Base-by-base conservation (phyloP, 2,888 invertebrate genomes). In the Zaprionus lineosus region DNA sequence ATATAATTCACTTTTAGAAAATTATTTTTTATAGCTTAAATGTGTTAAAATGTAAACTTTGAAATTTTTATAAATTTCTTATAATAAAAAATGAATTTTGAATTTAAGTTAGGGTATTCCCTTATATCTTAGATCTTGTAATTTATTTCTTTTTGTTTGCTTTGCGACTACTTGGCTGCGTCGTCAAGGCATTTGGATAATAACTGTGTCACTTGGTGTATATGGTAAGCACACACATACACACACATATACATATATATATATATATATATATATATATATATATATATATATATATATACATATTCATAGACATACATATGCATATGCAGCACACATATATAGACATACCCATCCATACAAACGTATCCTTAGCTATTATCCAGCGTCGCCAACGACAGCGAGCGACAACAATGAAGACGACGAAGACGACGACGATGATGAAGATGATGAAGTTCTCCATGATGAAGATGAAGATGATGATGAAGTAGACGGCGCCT, bases 161-260 rank as follows among this genome's bases (percentile, higher is more conserved):
- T 34, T 53, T 50, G 61, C 31, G 33, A 55, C 48, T 33, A 62
- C 52, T 78, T 74, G 66, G 62, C 57, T 53, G 58, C 47, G 55
- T 60, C 66, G 84, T 73, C 63, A 66, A 76, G 61, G 66, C 76
- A 72, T 83, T 77, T 83, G 73, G 64, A 52, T 55, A 76, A 71
- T 77, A 84, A 84, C 74, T 84, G 62, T 84, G 78, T 64, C 78
- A 77, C 59, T 62, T 56, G 36, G n/a, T n/a, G n/a, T n/a, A n/a
- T n/a, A n/a, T n/a, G n/a, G n/a, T n/a, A n/a, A n/a, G n/a, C n/a
- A n/a, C n/a, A n/a, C 37, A 44, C 51, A 31, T 39, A 34, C n/a
- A 47, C 21, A 16, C n/a, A 12, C 6, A 26, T 8, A n/a, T 9
- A 19, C 18, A 18, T 19, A 37, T 11, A 7, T 11, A 18, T 36